These are phyloP conservation scores for Dissostichus mawsoni DNA, from an alignment of 2,113 vertebrate genomes.

Conservation along the genomic window DNA sequence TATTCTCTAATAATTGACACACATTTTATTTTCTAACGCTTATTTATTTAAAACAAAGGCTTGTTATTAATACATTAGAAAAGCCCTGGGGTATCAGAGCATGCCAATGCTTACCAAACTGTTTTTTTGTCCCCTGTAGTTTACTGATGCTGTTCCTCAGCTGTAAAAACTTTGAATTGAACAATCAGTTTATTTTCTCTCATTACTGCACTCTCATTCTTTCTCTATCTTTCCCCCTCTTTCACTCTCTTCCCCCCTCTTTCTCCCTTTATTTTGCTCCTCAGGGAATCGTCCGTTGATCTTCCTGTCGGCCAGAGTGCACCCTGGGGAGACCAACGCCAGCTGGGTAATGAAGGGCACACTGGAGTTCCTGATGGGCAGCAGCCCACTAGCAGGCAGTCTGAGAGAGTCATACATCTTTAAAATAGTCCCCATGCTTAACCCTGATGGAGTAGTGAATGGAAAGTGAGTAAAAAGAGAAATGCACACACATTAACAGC, in stretches of 20 bases:
- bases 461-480: slow-evolving; percentile 90
- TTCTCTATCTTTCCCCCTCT: slow-evolving; percentile 13
- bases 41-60: neutral
- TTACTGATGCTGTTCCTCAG: slow-evolving; percentile 20
- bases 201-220: slow-evolving; percentile 24
- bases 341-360: slow-evolving; percentile 99
- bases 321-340: slow-evolving; percentile 98
- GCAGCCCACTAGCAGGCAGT: slow-evolving; percentile 88
- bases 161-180: slow-evolving; percentile 45
- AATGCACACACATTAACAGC: slow-evolving; percentile 6
- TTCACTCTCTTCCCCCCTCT: slow-evolving; percentile 1
- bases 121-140: slow-evolving; percentile 10
- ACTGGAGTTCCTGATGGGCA: slow-evolving; percentile 96
- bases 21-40: neutral
- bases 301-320: slow-evolving; percentile 96
- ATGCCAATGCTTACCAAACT: slow-evolving; percentile 11
- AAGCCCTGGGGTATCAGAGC: neutral
- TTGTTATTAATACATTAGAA: neutral
- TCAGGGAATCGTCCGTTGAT: slow-evolving; percentile 95
- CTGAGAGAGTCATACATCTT: slow-evolving; percentile 96
- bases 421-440: slow-evolving; percentile 99
- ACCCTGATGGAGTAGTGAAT: slow-evolving; percentile 98
- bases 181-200: slow-evolving; percentile 14
- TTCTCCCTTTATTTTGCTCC: slow-evolving; percentile 19
- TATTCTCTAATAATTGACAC: neutral